A percentile compares a stretch with the other conserved stretches of the same genome.
These are phyloP conservation scores for Ericerus pela DNA, from an alignment of 1,140 invertebrate genomes.

Conservation along the genomic window DNA sequence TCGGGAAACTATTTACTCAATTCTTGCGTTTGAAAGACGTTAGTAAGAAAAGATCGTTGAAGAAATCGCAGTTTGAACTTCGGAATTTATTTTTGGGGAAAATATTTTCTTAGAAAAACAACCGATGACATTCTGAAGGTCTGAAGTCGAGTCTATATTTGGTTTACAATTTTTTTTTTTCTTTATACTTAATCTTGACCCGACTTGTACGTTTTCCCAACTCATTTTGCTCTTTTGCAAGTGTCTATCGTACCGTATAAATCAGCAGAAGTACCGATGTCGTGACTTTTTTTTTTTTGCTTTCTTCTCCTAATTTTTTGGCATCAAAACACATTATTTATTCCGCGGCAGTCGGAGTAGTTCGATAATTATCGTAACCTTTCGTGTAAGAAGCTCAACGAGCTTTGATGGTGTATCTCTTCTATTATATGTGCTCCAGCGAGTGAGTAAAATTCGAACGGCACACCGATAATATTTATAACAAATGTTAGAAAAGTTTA, in stretches of 20 bases:
- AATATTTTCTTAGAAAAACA: too few relatives aligned
- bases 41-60: too few relatives aligned
- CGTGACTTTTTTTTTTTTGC: neutral
- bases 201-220: neutral
- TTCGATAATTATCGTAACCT: neutral
- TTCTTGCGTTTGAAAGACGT: too few relatives aligned
- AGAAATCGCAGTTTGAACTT: too few relatives aligned
- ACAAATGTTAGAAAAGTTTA: too few relatives aligned
- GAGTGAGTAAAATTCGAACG: neutral
- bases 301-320: neutral
- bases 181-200: constrained; percentile 3
- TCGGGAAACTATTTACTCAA: too few relatives aligned
- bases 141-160: constrained; percentile 1
- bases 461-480: neutral
- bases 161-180: neutral
- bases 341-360: neutral
- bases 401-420: neutral
- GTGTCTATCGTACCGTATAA: neutral
- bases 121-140: neutral
- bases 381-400: neutral
- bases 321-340: neutral
- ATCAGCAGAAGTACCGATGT: neutral
- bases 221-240: neutral
- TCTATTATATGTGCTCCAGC: neutral
- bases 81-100: too few relatives aligned